These are phyloP conservation scores for Arrhamphus sclerolepis DNA, from an alignment of 2,797 vertebrate species.

Conservation along the genomic window DNA sequence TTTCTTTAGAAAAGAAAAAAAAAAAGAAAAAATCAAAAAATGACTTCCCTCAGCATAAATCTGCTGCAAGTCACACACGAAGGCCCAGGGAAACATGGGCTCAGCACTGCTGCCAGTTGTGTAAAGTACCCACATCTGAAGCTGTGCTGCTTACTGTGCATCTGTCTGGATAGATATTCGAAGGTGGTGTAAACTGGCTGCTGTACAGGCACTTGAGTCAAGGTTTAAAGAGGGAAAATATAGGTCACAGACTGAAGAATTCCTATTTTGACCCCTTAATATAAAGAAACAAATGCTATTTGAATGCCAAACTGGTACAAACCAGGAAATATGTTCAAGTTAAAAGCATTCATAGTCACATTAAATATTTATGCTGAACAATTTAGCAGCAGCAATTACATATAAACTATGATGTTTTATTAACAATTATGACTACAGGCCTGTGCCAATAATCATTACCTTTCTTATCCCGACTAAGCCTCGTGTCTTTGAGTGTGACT, in stretches of 20 bases:
- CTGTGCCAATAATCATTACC: slow-evolving; percentile 11
- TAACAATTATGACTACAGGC: slow-evolving; percentile 8
- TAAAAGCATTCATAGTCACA: slow-evolving; percentile 17
- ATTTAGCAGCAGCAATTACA: slow-evolving; percentile 13
- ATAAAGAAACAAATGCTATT: slow-evolving; percentile 26
- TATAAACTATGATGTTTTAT: slow-evolving; percentile 19
- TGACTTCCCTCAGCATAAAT: slow-evolving; percentile 39
- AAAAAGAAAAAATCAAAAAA: slow-evolving; percentile 16
- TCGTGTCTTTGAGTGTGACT: too few species aligned
- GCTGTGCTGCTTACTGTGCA: slow-evolving; percentile 45
- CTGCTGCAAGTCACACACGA: slow-evolving; percentile 49
- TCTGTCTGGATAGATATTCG: slow-evolving; percentile 48
- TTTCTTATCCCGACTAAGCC: not conserved
- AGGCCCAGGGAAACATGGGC: slow-evolving; percentile 48
- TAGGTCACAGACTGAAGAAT: slow-evolving; percentile 36
- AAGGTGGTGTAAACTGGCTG: slow-evolving; percentile 28
- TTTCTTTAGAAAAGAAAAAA: slow-evolving; percentile 27
- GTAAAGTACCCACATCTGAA: slow-evolving; percentile 43
- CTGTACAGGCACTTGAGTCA: slow-evolving; percentile 32
- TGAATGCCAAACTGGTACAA: slow-evolving; percentile 32
- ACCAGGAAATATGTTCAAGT: slow-evolving; percentile 24
- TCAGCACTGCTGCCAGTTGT: slow-evolving; percentile 45
- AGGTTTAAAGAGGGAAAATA: slow-evolving; percentile 5
- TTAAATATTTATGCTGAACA: slow-evolving; percentile 39
- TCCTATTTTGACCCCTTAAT: slow-evolving; percentile 41